Percentiles rank a stretch among this genome's conserved stretches.
These are phyloP conservation scores for Hylaeus anthracinus DNA, from an alignment of 1,140 invertebrate genomes.

Conservation along the genomic window DNA sequence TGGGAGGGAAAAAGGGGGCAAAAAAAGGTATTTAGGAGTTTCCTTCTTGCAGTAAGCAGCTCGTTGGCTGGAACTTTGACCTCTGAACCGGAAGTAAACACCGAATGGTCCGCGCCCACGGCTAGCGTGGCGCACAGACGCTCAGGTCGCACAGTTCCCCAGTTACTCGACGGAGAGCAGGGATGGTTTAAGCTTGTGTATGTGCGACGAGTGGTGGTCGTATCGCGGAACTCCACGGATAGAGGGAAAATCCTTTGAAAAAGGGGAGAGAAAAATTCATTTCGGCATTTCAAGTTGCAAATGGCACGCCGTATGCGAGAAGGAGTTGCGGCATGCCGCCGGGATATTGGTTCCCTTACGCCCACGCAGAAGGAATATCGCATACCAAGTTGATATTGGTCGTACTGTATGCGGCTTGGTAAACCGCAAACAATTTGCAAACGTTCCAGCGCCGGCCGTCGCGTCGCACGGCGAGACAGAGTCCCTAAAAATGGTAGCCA, in stretches of 20 bases:
- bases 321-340: slow-evolving; percentile 8
- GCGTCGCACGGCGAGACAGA: not conserved
- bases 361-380: slow-evolving; percentile 5
- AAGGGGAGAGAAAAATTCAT: slow-evolving; percentile 36
- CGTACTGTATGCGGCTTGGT: not conserved
- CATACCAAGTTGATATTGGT: slow-evolving; percentile 23
- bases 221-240: not conserved
- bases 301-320: slow-evolving; percentile 19
- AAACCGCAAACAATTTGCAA: slow-evolving; percentile 40
- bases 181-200: not conserved
- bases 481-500: not conserved
- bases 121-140: not conserved
- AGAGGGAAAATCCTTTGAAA: slow-evolving; percentile 34
- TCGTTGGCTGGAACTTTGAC: slow-evolving; percentile 35
- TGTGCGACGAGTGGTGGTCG: not conserved
- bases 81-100: slow-evolving; percentile 46
- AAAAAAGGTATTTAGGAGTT: slow-evolving; percentile 7
- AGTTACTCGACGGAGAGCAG: not conserved
- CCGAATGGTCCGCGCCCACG: slow-evolving; percentile 7
- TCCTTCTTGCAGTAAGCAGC: not conserved
- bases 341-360: slow-evolving; percentile 33
- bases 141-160: not conserved
- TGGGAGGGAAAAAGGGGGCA: not conserved
- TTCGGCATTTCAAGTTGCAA: slow-evolving; percentile 40
- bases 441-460: not conserved